Conservation (phyloP, 2,797 vertebrate species). For the Taeniopygia guttata region DNA sequence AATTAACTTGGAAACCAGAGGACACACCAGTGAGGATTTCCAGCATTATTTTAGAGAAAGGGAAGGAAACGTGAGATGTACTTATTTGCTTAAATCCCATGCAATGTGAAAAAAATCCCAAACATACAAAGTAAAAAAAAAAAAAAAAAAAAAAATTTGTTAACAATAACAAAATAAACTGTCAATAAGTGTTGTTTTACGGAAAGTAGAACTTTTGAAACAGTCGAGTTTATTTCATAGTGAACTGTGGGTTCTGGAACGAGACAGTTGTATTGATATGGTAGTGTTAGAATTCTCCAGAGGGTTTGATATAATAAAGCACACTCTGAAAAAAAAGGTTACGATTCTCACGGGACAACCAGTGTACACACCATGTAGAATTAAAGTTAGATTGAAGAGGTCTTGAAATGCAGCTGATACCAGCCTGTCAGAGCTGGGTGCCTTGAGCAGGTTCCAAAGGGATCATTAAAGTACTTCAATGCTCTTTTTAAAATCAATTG, state of each 20-base stretch:
- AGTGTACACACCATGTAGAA: background rate
- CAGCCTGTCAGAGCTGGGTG: background rate
- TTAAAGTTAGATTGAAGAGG: background rate
- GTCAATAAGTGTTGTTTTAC: background rate
- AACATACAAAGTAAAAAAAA: background rate
- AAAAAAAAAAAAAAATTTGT: background rate
- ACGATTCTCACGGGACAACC: background rate
- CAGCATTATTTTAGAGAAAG: background rate
- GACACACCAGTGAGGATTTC: background rate
- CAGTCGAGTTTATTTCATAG: background rate
- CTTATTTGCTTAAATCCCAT: background rate
- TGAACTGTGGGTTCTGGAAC: background rate
- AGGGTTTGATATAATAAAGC: background rate
- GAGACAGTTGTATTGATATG: background rate
- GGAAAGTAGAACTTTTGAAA: background rate
- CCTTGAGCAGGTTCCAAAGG: background rate
- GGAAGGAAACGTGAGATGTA: background rate
- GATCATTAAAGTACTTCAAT: background rate
- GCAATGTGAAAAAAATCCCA: background rate
- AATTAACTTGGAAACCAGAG: background rate
- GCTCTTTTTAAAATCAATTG: background rate
- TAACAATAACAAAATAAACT: background rate
- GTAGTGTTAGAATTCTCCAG: background rate
- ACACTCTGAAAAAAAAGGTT: background rate
- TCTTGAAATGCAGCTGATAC: background rate